Evolutionary conservation across 2,888 invertebrate genomes (phyloP), one percentile per base, ranked within the genome.

Genomic region (Drosophila suboccidentalis): DNA sequence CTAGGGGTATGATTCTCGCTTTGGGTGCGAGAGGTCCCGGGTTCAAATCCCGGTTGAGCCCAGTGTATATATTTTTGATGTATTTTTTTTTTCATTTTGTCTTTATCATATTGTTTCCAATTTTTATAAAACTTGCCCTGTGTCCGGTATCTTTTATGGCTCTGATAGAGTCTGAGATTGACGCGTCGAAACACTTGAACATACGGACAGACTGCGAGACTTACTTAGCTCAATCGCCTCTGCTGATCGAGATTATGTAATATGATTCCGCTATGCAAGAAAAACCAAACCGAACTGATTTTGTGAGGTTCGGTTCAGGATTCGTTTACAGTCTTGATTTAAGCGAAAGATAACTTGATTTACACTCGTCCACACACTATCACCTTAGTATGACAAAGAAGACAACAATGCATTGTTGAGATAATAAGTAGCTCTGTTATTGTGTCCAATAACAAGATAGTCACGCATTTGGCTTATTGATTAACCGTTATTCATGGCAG

Each of bases 1-100:
- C 91, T 91, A 92, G 91, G 91, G 92, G 91, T 91, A 91, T 91
- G 91, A 91, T 91, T 92, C 91, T 92, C 91, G 91, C 91, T 91
- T 91, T 91, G 91, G 92, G 91, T 91, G 91, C 92, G 91, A 92
- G 91, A 92, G 92, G 92, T 91, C 91, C 91, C 91, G 91, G 91
- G 92, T 91, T 91, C 91, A 92, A 91, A 91, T 92, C 92, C 92
- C 92, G 91, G 91, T 90, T 90, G 91, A 91, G 91, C 91, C 91
- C 91, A 1, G 1, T 0, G n/a, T 36, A 13, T 4, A 10, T 17
- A 44, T 65, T 36, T 22, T 11, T 51, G 47, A 22, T 22, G 22
- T 22, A 22, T 22, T 22, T 22, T 22, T 22, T 22, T 22, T 22
- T 22, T 3, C 4, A 22, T 22, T 22, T 22, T 22, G 4, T 22